Conservation (phyloP, 2,113 vertebrate species). For the Coreoperca whiteheadi region DNA sequence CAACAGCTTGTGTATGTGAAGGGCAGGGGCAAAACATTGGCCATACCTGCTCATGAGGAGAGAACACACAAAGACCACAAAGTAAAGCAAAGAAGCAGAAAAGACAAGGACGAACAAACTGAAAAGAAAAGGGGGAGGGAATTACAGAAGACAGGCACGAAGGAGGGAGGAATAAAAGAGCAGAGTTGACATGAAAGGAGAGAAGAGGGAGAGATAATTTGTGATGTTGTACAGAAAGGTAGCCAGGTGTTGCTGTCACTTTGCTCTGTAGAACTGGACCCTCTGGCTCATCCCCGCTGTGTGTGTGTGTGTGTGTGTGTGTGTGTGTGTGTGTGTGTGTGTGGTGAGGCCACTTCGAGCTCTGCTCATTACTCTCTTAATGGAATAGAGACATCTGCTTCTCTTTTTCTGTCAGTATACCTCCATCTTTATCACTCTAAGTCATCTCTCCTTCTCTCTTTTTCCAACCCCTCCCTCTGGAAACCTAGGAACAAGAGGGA, state of each 20-base stretch:
- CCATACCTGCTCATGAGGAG: not conserved
- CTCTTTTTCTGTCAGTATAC: constrained; percentile 4
- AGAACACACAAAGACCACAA: too few relatives aligned
- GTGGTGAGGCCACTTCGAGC: constrained; percentile 8
- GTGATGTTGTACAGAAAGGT: constrained; percentile 23
- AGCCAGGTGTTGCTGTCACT: constrained; percentile 58
- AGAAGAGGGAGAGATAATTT: constrained; percentile 12
- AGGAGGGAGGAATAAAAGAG: not conserved
- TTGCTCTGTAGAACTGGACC: constrained; percentile 52
- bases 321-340: constrained; percentile 6
- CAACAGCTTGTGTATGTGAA: not conserved
- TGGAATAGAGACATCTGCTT: constrained; percentile 69
- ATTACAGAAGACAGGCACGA: not conserved
- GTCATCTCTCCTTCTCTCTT: not conserved
- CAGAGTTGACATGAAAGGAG: constrained; percentile 8
- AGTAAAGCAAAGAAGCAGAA: not conserved
- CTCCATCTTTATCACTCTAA: not conserved
- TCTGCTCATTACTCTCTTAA: constrained; percentile 70
- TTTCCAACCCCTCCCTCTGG: constrained; percentile 16
- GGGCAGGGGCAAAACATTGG: not conserved
- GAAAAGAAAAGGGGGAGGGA: not conserved
- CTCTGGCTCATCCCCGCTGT: constrained; percentile 46
- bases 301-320: not conserved
- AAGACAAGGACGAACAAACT: not conserved
- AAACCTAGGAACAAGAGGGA: not conserved